phyloP scores from a whole-genome alignment of 2,797 vertebrate genomes.

The Aldrovandia affinis region DNA sequence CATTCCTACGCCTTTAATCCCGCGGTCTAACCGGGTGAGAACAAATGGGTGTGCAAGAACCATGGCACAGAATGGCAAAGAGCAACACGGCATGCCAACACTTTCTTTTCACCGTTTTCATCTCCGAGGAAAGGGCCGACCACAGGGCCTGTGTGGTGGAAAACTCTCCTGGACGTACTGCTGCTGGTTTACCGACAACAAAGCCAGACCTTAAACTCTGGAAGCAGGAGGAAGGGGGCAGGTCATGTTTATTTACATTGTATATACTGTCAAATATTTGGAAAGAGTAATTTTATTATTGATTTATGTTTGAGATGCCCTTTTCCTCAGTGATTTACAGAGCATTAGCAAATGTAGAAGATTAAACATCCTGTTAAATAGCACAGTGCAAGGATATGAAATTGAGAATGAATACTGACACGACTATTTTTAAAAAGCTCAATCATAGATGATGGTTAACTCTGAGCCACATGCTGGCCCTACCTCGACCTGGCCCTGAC shows the following conservation, averaged over 20 bases:
- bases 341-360: background rate
- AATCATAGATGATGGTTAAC: background rate
- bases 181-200: too few species aligned
- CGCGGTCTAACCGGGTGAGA: too few species aligned
- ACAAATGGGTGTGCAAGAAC: too few species aligned
- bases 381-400: background rate
- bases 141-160: too few species aligned
- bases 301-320: background rate
- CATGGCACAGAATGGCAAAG: too few species aligned
- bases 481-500: background rate
- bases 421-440: background rate
- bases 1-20: too few species aligned
- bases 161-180: too few species aligned
- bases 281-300: background rate
- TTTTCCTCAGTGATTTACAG: background rate
- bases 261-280: background rate
- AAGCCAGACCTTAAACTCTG: background rate
- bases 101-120: too few species aligned
- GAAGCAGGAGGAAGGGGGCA: background rate
- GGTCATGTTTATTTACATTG: too few species aligned
- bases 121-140: too few species aligned
- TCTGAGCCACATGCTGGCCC: background rate
- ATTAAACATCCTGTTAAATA: background rate
- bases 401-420: background rate
- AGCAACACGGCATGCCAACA: too few species aligned